These are phyloP conservation scores for Trissolcus japonicus DNA, from an alignment of 2,888 invertebrate genomes.

Conservation along the genomic window DNA sequence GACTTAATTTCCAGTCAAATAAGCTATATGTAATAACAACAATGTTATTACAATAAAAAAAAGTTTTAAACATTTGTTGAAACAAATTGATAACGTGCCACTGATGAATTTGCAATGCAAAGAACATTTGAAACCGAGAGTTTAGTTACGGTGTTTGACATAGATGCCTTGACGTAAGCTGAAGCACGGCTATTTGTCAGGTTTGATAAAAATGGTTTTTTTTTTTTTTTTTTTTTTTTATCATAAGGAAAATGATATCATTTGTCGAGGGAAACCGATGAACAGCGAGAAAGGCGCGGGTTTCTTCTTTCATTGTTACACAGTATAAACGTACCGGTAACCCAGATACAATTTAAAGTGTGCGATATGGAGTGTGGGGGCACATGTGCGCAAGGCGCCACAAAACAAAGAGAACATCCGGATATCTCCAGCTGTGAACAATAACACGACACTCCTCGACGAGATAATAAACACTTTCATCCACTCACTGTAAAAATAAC, in stretches of 20 bases:
- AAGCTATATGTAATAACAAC: too few relatives aligned
- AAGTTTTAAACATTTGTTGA: too few relatives aligned
- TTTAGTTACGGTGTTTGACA: too few relatives aligned
- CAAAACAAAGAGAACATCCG: constrained; percentile 49
- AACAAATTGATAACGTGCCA: too few relatives aligned
- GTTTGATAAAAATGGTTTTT: too few relatives aligned
- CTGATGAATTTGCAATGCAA: too few relatives aligned
- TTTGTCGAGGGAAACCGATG: constrained; percentile 3
- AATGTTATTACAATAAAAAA: too few relatives aligned
- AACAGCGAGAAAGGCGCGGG: constrained; percentile 18
- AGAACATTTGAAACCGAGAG: constrained; percentile 1
- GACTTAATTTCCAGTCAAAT: too few relatives aligned
- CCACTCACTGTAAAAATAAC: not conserved
- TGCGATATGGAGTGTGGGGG: constrained; percentile 18
- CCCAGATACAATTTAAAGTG: constrained; percentile 52
- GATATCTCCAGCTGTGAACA: constrained; percentile 33
- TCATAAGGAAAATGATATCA: constrained; percentile 11
- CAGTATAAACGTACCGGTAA: constrained; percentile 55
- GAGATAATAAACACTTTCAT: constrained; percentile 7
- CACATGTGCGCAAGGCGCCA: constrained; percentile 36
- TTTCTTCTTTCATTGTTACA: constrained; percentile 51
- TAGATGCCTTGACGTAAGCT: too few relatives aligned
- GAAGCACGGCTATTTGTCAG: too few relatives aligned
- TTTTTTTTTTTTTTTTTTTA: too few relatives aligned
- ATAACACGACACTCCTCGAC: constrained; percentile 12